Percentiles rank a stretch among this genome's conserved stretches.
phyloP scores from a whole-genome alignment of 2,797 vertebrate species.

The Enteromius unitaeniatus region DNA sequence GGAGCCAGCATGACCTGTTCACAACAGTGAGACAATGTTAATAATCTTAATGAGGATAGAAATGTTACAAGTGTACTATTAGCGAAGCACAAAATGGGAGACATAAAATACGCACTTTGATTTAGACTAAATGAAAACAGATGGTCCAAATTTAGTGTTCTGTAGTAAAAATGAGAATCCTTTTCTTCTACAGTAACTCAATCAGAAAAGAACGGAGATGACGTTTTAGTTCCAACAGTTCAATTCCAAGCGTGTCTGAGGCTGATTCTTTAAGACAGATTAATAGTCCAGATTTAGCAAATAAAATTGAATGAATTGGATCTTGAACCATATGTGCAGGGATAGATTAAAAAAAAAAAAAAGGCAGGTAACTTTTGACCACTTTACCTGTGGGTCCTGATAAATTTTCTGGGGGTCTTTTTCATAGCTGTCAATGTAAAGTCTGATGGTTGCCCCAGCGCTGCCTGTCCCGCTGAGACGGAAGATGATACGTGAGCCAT shows the following conservation, averaged over 20 bases:
- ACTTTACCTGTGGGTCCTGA: constrained; percentile 91
- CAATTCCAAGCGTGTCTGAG: constrained; percentile 28
- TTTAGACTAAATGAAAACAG: constrained; percentile 3
- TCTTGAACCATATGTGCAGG: constrained; percentile 34
- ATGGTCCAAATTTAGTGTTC: neutral
- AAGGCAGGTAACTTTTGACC: neutral
- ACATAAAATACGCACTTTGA: constrained; percentile 1
- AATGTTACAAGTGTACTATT: neutral
- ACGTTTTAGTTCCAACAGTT: too few relatives aligned
- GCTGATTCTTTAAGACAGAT: constrained; percentile 50
- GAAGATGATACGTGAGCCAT: constrained; percentile 96
- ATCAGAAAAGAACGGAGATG: constrained; percentile 50
- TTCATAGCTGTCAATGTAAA: constrained; percentile 98
- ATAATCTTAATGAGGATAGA: neutral
- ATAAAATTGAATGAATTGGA: constrained; percentile 40
- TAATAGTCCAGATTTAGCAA: constrained; percentile 42
- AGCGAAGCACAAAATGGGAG: neutral
- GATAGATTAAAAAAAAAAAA: neutral
- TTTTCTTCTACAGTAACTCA: constrained; percentile 30
- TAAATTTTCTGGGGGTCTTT: constrained; percentile 90
- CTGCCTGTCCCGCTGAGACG: constrained; percentile 97
- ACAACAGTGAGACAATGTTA: constrained; percentile 14
- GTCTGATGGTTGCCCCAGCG: constrained; percentile 91
- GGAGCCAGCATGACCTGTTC: constrained; percentile 94
- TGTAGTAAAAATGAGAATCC: neutral